A percentile compares a stretch with the other conserved stretches of the same genome.
Evolutionary conservation across 1,140 invertebrate genomes (phyloP).

Genomic region (Drosophila grimshawi): DNA sequence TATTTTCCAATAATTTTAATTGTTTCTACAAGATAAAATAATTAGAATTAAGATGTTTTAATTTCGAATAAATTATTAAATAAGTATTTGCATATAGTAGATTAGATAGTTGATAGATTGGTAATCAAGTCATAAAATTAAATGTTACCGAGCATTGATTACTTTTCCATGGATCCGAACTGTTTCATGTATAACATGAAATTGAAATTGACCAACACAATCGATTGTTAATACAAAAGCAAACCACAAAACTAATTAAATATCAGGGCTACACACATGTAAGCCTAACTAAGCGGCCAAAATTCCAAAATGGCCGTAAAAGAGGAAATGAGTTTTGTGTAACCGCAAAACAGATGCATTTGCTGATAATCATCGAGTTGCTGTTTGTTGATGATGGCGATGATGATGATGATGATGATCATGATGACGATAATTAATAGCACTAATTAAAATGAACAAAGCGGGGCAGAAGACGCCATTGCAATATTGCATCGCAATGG

Average conservation of each 20-base stretch:
- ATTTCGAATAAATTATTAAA: too few relatives aligned
- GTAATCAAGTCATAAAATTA: too few relatives aligned
- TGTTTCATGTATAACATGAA: not conserved
- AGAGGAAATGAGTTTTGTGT: conserved; percentile 70
- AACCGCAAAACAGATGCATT: conserved; percentile 65
- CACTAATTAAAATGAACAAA: conserved; percentile 64
- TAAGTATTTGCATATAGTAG: too few relatives aligned
- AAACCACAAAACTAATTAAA: conserved; percentile 69
- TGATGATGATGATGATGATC: conserved; percentile 10
- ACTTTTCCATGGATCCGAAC: too few relatives aligned
- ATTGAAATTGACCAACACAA: not conserved
- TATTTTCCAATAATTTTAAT: too few relatives aligned
- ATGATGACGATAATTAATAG: conserved; percentile 71
- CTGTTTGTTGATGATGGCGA: conserved; percentile 18
- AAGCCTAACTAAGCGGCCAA: conserved; percentile 10
- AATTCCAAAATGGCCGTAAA: conserved; percentile 61
- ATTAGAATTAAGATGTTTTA: too few relatives aligned
- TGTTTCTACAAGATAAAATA: too few relatives aligned
- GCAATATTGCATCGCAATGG: conserved; percentile 50
- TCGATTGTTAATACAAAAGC: conserved; percentile 2
- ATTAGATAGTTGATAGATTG: too few relatives aligned
- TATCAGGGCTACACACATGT: not conserved
- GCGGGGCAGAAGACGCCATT: conserved; percentile 23
- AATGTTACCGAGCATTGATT: too few relatives aligned
- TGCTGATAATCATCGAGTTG: conserved; percentile 29